Evolutionary conservation across 2,113 vertebrate genomes (phyloP), one percentile per base, ranked within the genome.

Genomic region (Podiceps cristatus): DNA sequence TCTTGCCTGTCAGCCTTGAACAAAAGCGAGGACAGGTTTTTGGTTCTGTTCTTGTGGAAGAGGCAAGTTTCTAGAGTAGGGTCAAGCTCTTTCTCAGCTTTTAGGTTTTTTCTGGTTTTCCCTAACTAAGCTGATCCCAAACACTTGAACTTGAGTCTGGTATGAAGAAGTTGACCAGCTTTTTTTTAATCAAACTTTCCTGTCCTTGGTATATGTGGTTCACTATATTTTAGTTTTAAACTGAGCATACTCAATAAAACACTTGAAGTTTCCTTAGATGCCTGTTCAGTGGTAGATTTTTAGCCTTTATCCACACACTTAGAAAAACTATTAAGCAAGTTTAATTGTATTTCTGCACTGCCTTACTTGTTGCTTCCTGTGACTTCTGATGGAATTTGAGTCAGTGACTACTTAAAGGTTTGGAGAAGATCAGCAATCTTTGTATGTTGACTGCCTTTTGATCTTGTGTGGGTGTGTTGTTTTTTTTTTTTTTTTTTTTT

Each of bases 1-100:
- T 17, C 44, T 37, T 37, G 37, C 37, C 37, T 37, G 37, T 1
- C 22, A 29, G 52, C 10, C 9, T 63, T 37, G 6, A 55, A 11
- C 3, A 2, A 29, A 44, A 27, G 74, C 44, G 40, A 85, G 8
- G 33, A 5, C 22, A 35, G 53, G 8, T 45, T 45, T 37, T 67
- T 4, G 3, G 12, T 60, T 0, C 7, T 64, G 35, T 52, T 66
- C 13, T 47, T 24, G 29, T 44, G 79, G 31, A 68, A 24, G 47
- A 75, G 8, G 12, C 27, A 59, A 44, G 40, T 45, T 77, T 66
- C 37, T 62, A 3, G 73, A 86, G 15, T 5, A 62, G 23, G 3
- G 7, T 8, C 0, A 0, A 24, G 27, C 25, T 74, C 27, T 12
- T 9, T 89, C 20, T 74, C 0, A 2, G 1, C n/a, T 63, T 20